Percentiles rank a stretch among this genome's conserved stretches.
Conservation (phyloP, 2,113 vertebrate species). For the Gobiocypris rarus region DNA sequence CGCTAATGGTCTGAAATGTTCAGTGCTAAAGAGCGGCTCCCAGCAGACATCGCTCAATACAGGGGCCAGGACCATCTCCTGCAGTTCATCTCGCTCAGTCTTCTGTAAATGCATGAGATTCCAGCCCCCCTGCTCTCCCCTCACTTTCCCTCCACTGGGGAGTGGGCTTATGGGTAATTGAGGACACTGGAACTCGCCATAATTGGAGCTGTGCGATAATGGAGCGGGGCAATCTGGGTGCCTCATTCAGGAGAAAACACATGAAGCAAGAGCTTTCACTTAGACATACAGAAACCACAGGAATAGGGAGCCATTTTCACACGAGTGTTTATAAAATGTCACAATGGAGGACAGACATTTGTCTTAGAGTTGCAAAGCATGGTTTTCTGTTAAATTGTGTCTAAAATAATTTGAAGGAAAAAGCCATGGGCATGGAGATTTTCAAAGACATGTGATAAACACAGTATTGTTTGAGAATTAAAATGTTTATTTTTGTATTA, state of each 20-base stretch:
- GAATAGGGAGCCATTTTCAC: constrained; percentile 5
- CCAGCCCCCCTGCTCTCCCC: constrained; percentile 17
- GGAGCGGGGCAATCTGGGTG: constrained; percentile 8
- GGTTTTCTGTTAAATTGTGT: no score
- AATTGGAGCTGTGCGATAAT: constrained; percentile 49
- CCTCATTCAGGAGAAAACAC: not conserved
- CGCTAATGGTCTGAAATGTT: constrained; percentile 55
- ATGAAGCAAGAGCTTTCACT: not conserved
- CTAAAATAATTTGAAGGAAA: no score
- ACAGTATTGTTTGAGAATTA: not conserved
- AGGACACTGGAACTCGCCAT: constrained; percentile 41
- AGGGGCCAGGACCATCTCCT: constrained; percentile 34
- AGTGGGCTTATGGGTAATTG: constrained; percentile 50
- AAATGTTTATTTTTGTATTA: no score
- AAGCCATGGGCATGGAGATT: no score
- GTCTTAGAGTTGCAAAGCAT: not conserved
- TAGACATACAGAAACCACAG: constrained; percentile 7
- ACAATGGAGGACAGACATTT: not conserved
- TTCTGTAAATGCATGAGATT: constrained; percentile 58
- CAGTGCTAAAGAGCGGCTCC: constrained; percentile 50
- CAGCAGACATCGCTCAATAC: constrained; percentile 39
- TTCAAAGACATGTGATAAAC: not conserved
- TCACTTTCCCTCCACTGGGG: constrained; percentile 19
- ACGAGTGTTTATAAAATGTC: constrained; percentile 31
- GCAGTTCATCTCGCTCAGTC: constrained; percentile 43